Conservation (phyloP, 1,140 invertebrate genomes). For the Anthonomus grandis region DNA sequence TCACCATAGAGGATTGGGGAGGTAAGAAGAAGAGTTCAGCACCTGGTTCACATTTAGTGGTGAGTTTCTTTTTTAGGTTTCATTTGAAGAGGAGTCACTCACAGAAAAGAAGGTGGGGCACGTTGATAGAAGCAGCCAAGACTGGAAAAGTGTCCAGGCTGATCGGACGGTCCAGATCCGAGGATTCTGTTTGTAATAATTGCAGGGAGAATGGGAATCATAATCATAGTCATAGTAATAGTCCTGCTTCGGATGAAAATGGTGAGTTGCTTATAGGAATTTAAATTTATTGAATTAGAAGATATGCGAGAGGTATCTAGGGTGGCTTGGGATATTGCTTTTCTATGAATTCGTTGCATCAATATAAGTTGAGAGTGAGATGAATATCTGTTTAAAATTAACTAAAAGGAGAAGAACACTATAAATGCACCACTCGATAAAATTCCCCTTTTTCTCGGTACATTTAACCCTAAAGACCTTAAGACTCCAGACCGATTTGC, state of each 20-base stretch:
- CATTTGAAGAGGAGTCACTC: slow-evolving; percentile 58
- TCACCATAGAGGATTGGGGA: slow-evolving; percentile 36
- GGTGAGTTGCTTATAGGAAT: no score
- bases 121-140: slow-evolving; percentile 81
- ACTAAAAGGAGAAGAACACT: no score
- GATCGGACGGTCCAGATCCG: slow-evolving; percentile 71
- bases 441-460: background rate
- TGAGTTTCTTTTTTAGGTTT: slow-evolving; percentile 40
- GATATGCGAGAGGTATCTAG: no score
- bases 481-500: no score
- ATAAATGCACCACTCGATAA: background rate
- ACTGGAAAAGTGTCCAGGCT: slow-evolving; percentile 69
- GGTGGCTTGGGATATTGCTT: no score
- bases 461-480: no score
- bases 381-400: no score
- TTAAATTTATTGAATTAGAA: no score
- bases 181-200: slow-evolving; percentile 79
- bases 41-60: background rate
- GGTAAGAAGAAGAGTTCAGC: slow-evolving; percentile 26
- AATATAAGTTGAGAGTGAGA: no score
- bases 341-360: no score
- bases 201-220: slow-evolving; percentile 51
- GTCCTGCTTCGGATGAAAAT: slow-evolving; percentile 48
- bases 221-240: slow-evolving; percentile 47
- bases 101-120: slow-evolving; percentile 73